Percentiles rank a stretch among this genome's conserved stretches.
Evolutionary conservation across 2,797 vertebrate species (phyloP).

Genomic region (Dryobates pubescens): DNA sequence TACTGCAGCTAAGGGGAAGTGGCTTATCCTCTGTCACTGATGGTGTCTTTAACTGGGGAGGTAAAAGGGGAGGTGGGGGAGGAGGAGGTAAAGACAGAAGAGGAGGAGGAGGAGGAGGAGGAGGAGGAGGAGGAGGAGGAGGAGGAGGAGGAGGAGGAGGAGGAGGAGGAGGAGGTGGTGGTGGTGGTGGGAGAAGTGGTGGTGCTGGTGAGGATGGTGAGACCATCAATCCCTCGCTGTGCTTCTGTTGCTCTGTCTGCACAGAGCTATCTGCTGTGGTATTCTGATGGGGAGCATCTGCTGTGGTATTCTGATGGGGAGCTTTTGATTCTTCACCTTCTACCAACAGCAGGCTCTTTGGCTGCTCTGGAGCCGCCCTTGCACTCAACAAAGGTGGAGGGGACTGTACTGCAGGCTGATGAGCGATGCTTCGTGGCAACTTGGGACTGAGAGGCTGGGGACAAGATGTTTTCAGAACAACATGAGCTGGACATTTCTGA

Average conservation of each 20-base stretch:
- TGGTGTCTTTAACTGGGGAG: not conserved
- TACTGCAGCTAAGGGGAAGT: slow-evolving; percentile 71
- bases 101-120: not conserved
- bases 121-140: not conserved
- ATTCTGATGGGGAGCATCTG: not conserved
- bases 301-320: not conserved
- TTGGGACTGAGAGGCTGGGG: slow-evolving; percentile 52
- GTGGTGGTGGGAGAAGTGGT: accelerated
- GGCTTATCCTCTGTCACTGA: slow-evolving; percentile 60
- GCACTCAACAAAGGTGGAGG: slow-evolving; percentile 67
- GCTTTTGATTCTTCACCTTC: not conserved
- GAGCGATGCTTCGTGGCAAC: not conserved
- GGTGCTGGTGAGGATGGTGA: not conserved
- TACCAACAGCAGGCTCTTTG: slow-evolving; percentile 7
- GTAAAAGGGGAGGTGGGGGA: not conserved
- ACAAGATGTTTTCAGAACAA: slow-evolving; percentile 79
- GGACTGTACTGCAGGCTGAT: not conserved
- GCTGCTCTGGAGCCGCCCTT: slow-evolving; percentile 43
- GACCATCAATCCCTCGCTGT: not conserved
- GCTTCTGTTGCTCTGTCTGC: slow-evolving; percentile 42
- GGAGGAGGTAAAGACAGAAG: not conserved
- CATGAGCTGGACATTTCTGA: slow-evolving; percentile 83
- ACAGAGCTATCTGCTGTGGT: slow-evolving; percentile 75
- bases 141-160: not conserved
- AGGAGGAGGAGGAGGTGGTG: not conserved